Base-by-base conservation (phyloP, 1,140 invertebrate species). In the Drosophila triauraria region DNA sequence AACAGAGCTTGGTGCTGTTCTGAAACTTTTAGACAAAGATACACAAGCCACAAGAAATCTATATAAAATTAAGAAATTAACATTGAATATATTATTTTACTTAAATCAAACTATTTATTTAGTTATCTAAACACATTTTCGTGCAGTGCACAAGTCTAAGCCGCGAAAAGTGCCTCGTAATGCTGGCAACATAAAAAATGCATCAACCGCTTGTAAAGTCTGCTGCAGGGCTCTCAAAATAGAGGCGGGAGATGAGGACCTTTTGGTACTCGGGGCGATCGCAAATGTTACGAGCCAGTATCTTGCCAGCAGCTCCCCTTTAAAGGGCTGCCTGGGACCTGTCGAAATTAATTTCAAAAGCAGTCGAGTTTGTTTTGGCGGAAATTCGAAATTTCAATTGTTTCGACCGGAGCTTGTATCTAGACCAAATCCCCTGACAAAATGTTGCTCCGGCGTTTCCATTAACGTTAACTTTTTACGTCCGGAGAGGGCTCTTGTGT, bases 161-260 rank as follows among this genome's bases (percentile, higher is more conserved):
- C 42, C 44, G 61, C 46, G 63, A 70, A 82, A 56, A 75, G 63
- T 68, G 63, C 68, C 42, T 51, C 46, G 63, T 78, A 82, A 83
- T 83, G 69, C 48, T 58, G 76, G 64, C 42, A 59, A 78, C 85
- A 88, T 88, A 75, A 88, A 84, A 88, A 88, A 88, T 84, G 84
- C 84, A 88, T 81, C 78, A 78, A 69, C 54, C 77, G 81, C 68
- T 67, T 70, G 75, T 50, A 78, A 78, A 70, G 25, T 17, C 44
- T 8, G 51, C 75, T 78, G 64, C 44, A 70, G 25, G 65, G 35
- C 74, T 48, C 62, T 77, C 48, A 13, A 68, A 60, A 27, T 63
- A n/a, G 40, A 54, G 40, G 48, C 35, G 38, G 20, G 32, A 10
- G n/a, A 6, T 35, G 32, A 12, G 6, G 25, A 7, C 38, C 27